A percentile compares a stretch with the other conserved stretches of the same genome.
phyloP scores from a whole-genome alignment of 2,113 vertebrate species.

The Meles meles region DNA sequence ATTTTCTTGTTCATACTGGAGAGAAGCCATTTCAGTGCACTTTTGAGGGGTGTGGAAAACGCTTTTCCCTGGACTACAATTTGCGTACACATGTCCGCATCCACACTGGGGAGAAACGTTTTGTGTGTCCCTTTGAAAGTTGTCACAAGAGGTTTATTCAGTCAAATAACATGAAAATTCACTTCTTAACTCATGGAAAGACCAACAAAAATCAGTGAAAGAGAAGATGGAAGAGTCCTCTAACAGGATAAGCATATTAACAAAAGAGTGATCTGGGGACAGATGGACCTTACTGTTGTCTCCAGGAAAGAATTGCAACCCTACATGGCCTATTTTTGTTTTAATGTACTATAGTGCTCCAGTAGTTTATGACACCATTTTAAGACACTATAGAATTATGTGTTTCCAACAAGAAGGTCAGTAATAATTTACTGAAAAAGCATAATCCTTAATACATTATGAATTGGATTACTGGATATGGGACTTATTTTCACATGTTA shows the following conservation, averaged over 20 bases:
- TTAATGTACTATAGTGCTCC: not conserved
- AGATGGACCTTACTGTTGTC: constrained; percentile 83
- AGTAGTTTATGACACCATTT: not conserved
- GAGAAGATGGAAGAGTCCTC: constrained; percentile 56
- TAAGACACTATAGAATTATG: not conserved
- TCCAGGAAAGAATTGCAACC: constrained; percentile 81
- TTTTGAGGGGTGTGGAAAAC: constrained; percentile 95
- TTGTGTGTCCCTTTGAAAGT: constrained; percentile 93
- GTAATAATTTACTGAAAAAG: constrained; percentile 5
- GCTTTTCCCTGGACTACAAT: constrained; percentile 98
- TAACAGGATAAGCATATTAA: constrained; percentile 76
- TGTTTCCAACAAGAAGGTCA: not conserved
- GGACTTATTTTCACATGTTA: not conserved
- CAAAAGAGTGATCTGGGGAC: constrained; percentile 77
- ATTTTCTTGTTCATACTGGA: constrained; percentile 95
- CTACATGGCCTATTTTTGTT: constrained; percentile 81
- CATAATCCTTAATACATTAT: not conserved
- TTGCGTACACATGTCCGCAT: constrained; percentile 95
- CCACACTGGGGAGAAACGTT: constrained; percentile 96
- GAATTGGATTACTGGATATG: not conserved
- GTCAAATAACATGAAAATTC: constrained; percentile 95
- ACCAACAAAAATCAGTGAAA: constrained; percentile 90
- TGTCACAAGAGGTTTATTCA: constrained; percentile 95
- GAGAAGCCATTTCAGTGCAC: constrained; percentile 97
- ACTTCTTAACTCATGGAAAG: constrained; percentile 94